Base-by-base conservation (phyloP, 2,113 vertebrate species). In the Uropsilus gracilis region DNA sequence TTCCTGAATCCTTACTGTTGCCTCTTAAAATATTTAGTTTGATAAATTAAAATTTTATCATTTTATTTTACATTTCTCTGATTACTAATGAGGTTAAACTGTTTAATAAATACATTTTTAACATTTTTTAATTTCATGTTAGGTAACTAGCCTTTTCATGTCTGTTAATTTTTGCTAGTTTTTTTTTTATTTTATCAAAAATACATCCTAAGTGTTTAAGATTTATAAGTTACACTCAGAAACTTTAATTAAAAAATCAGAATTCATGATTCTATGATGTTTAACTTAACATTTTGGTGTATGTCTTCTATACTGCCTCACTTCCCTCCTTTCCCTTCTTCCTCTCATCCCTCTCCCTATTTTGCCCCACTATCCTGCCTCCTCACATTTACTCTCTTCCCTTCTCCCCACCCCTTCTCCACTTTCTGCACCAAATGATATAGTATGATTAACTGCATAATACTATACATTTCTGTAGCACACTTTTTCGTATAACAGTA, bases 241-340 rank as follows among this genome's bases (percentile, higher is more conserved):
- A 87, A 72, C n/a, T 30, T 75, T 75, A 83, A 83, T 44, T 64
- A 83, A 53, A 91, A 83, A 91, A 83, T 28, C 18, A n/a, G n/a
- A n/a, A 64, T 53, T 73, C 22, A 1, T 91, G 44, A 30, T 75
- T 55, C 46, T 37, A 55, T 84, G 37, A 44, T 46, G 34, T 53
- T 53, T 53, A 53, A 75, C 30, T 63, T 84, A 91, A 75, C 30
- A 66, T 75, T 39, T 76, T 75, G 30, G 6, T 75, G 11, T 64
- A 28, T 53, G 48, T 48, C 55, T 34, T 80, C n/a, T 18, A 17
- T 18, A 18, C 7, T 3, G 16, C 48, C 48, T 50, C 3, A 53
- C 50, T 53, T 53, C 50, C 50, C 16, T 53, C 50, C 50, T 53
- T 53, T 50, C 28, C 42, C 14, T 10, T 20, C 32, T 37, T 39